phyloP scores from a whole-genome alignment of 2,888 invertebrate species.

The Melinaea menophilus region DNA sequence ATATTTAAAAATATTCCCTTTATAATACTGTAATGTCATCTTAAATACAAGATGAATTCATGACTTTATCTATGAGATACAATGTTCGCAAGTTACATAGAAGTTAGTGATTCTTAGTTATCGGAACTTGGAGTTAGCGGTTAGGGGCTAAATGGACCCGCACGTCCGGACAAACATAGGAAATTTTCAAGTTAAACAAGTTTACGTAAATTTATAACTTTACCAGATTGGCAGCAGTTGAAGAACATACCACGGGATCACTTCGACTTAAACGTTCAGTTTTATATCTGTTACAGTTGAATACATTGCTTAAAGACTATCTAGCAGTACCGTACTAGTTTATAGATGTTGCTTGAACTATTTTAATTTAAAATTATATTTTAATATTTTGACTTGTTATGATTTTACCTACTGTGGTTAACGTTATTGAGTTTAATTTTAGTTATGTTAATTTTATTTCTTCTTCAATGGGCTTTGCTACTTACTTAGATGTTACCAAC shows the following conservation, averaged over 20 bases:
- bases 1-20: neutral
- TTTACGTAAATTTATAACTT: constrained; percentile 75
- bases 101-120: constrained; percentile 30
- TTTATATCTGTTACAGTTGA: neutral
- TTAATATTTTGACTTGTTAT: too few species aligned
- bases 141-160: constrained; percentile 69
- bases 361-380: too few species aligned
- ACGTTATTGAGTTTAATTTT: too few species aligned
- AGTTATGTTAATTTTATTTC: too few species aligned
- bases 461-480: too few species aligned
- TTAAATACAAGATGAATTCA: neutral
- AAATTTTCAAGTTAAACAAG: constrained; percentile 73
- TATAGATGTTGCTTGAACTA: too few species aligned
- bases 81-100: constrained; percentile 10
- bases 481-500: too few species aligned
- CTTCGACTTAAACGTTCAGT: constrained; percentile 12
- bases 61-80: constrained; percentile 5
- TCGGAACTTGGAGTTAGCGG: constrained; percentile 52
- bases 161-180: constrained; percentile 74
- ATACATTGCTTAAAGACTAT: too few species aligned
- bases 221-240: constrained; percentile 40
- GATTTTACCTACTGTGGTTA: too few species aligned
- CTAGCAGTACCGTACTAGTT: too few species aligned
- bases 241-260: constrained; percentile 13
- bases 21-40: neutral